These are phyloP conservation scores for Gobius niger DNA, from an alignment of 2,113 vertebrate genomes.

Conservation along the genomic window DNA sequence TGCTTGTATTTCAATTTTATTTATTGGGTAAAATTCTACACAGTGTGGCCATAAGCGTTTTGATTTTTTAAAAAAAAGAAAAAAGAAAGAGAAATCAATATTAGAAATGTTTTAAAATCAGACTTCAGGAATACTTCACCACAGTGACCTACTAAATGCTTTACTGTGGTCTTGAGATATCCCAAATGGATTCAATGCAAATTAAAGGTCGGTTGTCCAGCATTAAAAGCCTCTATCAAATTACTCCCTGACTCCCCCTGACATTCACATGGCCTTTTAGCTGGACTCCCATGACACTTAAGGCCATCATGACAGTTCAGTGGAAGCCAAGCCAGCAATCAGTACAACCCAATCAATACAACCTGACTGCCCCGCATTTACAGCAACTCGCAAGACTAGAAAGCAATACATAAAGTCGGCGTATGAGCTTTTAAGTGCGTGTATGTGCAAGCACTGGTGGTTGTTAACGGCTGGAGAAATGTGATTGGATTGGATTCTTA, in stretches of 20 bases:
- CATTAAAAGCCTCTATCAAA: slow-evolving; percentile 35
- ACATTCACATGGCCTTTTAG: slow-evolving; percentile 45
- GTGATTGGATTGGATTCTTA: slow-evolving; percentile 3
- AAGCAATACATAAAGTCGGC: slow-evolving; percentile 12
- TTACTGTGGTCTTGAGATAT: neutral
- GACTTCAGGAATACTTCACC: no score
- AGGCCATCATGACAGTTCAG: slow-evolving; percentile 19
- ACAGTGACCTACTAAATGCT: neutral
- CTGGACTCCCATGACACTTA: slow-evolving; percentile 25
- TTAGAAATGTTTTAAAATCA: no score
- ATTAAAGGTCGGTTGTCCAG: slow-evolving; percentile 18
- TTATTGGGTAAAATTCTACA: no score
- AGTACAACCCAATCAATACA: slow-evolving; percentile 39
- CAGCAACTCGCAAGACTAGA: slow-evolving; percentile 29
- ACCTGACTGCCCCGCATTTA: slow-evolving; percentile 28
- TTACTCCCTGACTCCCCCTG: slow-evolving; percentile 36
- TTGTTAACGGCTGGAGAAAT: slow-evolving; percentile 24
- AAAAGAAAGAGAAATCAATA: no score
- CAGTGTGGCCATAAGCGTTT: no score
- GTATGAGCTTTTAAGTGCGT: neutral
- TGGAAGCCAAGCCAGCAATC: slow-evolving; percentile 48
- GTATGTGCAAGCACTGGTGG: neutral
- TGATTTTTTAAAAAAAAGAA: no score
- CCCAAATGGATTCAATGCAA: slow-evolving; percentile 17
- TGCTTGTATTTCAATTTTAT: no score